Conservation (phyloP, 1,140 invertebrate genomes). For the Patella vulgata region DNA sequence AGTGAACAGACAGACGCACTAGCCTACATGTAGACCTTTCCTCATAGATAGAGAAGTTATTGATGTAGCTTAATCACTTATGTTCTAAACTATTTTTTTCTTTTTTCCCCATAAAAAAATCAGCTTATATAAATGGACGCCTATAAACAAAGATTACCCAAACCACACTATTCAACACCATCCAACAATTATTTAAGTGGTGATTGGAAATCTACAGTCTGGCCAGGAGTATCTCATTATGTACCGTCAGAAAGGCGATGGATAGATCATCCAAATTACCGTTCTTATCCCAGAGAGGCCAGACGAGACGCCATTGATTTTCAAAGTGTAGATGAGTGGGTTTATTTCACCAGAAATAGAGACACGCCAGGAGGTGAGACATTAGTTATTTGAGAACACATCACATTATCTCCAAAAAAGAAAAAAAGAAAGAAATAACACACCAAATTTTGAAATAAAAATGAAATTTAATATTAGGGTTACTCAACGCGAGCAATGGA, state of each 20-base stretch:
- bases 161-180: constrained; percentile 44
- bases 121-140: too few relatives aligned
- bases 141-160: constrained; percentile 9
- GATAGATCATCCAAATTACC: constrained; percentile 44
- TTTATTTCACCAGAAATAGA: constrained; percentile 47
- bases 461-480: background rate
- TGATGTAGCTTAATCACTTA: too few relatives aligned
- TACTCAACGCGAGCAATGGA: background rate
- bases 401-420: background rate
- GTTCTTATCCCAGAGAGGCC: constrained; percentile 38
- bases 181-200: constrained; percentile 49
- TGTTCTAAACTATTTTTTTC: too few relatives aligned
- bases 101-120: too few relatives aligned
- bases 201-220: constrained; percentile 45
- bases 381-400: too few relatives aligned
- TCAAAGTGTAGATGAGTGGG: constrained; percentile 54
- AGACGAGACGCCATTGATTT: constrained; percentile 52
- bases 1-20: too few relatives aligned
- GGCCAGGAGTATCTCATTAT: constrained; percentile 35
- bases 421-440: too few relatives aligned
- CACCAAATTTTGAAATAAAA: background rate
- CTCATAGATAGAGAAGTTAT: too few relatives aligned
- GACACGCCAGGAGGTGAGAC: constrained; percentile 53
- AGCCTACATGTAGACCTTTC: too few relatives aligned
- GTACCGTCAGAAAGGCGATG: constrained; percentile 47